phyloP scores from a whole-genome alignment of 2,888 invertebrate species.

The Eupeodes latifasciatus region DNA sequence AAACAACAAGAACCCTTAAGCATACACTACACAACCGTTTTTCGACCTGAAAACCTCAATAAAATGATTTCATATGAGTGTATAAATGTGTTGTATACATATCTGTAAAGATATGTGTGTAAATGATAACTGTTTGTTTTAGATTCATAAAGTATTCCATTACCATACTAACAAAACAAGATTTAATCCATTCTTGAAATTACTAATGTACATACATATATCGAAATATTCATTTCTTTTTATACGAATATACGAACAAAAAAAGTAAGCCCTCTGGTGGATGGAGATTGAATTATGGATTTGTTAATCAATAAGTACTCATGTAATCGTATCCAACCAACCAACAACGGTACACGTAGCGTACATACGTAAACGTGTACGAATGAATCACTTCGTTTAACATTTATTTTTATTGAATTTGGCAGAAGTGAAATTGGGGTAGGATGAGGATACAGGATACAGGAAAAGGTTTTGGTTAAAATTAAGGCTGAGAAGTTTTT shows the following conservation, averaged over 20 bases:
- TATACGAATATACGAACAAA: background rate
- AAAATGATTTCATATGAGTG: slow-evolving; percentile 11
- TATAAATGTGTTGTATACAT: background rate
- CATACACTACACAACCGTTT: background rate
- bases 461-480: background rate
- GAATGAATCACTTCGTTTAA: slow-evolving; percentile 41
- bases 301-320: slow-evolving; percentile 39
- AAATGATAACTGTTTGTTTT: slow-evolving; percentile 15
- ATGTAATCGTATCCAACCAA: slow-evolving; percentile 8
- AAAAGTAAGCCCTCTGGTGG: slow-evolving; percentile 6
- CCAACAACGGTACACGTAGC: background rate
- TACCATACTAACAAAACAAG: slow-evolving; percentile 13
- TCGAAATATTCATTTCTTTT: too few species aligned
- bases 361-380: background rate
- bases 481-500: background rate
- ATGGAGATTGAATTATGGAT: slow-evolving; percentile 30
- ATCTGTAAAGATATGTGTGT: background rate
- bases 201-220: background rate
- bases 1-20: background rate
- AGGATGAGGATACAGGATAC: background rate
- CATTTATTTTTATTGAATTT: slow-evolving; percentile 33
- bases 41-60: slow-evolving; percentile 58
- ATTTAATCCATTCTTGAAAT: slow-evolving; percentile 12
- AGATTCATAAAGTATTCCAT: slow-evolving; percentile 9
- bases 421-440: background rate